Evolutionary conservation across 2,888 invertebrate species (phyloP).

Genomic region (Gortyna flavago): DNA sequence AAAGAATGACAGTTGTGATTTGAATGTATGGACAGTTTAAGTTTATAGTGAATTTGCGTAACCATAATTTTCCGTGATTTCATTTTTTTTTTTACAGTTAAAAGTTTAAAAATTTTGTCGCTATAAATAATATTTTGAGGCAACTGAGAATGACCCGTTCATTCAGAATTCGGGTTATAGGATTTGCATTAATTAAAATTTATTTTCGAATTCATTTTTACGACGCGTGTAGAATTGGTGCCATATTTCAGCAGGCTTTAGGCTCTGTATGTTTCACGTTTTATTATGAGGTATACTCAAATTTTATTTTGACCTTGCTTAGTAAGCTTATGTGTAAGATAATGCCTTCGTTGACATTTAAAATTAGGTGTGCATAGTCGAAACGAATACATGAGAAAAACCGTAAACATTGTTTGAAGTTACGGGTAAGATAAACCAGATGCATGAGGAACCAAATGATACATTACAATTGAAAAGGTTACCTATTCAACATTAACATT

Average conservation of each 20-base stretch:
- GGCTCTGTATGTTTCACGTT: not conserved
- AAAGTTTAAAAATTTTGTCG: not conserved
- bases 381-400: not conserved
- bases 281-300: conserved; percentile 3
- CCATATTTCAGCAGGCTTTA: conserved; percentile 30
- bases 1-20: not conserved
- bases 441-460: not conserved
- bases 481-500: not conserved
- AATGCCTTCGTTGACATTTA: not conserved
- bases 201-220: conserved; percentile 34
- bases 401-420: not conserved
- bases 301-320: conserved; percentile 29
- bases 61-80: not conserved
- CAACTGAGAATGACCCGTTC: conserved; percentile 31
- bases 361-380: not conserved
- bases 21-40: not conserved
- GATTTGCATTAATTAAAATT: conserved; percentile 55
- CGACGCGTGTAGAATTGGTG: conserved; percentile 29
- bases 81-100: not conserved
- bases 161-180: conserved; percentile 45
- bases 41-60: not conserved
- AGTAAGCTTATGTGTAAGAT: not conserved
- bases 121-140: not conserved
- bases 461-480: not conserved
- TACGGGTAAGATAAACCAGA: not conserved